Base-by-base conservation (phyloP, 2,888 invertebrate species). In the Ceraclea dissimilis region DNA sequence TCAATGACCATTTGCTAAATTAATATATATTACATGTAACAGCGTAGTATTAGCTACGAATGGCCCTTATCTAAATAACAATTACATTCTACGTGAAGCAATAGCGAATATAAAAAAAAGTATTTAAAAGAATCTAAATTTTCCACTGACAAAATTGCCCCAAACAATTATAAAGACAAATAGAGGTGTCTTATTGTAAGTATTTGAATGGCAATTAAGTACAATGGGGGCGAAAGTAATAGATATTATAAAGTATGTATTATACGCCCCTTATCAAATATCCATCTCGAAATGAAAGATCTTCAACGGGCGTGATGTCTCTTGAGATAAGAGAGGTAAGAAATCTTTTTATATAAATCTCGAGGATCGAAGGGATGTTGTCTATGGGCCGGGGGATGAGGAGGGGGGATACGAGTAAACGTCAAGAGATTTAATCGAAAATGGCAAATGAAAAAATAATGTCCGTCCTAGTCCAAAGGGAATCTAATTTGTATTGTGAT, bases 351-450 rank as follows among this genome's bases (percentile, higher is more conserved):
- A 16, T n/a, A n/a, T 8, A 16, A n/a, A 39, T n/a, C 39, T 39
- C n/a, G 39, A 39, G 13, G 39, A 39, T 39, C 16, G 39, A 39
- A 39, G 13, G 39, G 39, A 39, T 13, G 26, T 10, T 26, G 26
- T 26, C 10, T 6, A 10, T 26, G 4, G 26, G 26, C 26, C 13
- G 4, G 4, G 2, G 39, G 39, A 16, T 39, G 16, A 13, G 39
- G 39, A 8, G 39, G 13, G 13, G 13, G 39, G 5, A 26, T 31
- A 31, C 8, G 11, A 31, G 31, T 8, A 39, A 39, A 39, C 39
- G 39, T 39, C 39, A 39, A 39, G 39, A 39, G 39, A 39, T 39
- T 39, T 39, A 39, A 39, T 39, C 39, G 39, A 39, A 39, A 39
- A 39, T 39, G 39, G 39, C 39, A 39, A 39, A 39, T 39, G 39